Evolutionary conservation across 2,797 vertebrate species (phyloP).

Genomic region (Helostoma temminkii): DNA sequence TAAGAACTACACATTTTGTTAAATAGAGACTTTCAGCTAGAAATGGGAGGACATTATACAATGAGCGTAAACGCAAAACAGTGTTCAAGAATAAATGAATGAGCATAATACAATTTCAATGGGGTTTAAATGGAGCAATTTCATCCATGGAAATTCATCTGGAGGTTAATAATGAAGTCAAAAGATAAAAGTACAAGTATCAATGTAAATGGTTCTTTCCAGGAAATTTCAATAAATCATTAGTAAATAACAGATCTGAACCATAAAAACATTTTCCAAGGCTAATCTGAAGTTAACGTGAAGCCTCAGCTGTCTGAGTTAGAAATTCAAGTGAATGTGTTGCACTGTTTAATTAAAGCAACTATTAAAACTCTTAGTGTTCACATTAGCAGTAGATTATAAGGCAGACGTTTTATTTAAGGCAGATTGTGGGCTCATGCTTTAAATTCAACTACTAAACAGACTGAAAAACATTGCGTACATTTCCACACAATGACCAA

Average conservation of each 20-base stretch:
- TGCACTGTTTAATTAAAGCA: background rate
- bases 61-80: background rate
- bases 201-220: background rate
- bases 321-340: too few species aligned
- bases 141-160: too few species aligned
- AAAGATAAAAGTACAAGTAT: too few species aligned
- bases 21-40: background rate
- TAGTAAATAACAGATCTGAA: background rate
- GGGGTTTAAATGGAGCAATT: too few species aligned
- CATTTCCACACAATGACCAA: background rate
- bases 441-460: background rate
- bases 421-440: background rate
- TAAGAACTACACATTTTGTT: background rate
- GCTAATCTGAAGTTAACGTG: background rate
- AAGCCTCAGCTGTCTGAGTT: too few species aligned
- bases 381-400: background rate
- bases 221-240: background rate
- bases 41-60: background rate
- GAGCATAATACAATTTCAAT: too few species aligned
- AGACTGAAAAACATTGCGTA: background rate
- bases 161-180: too few species aligned
- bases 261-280: background rate
- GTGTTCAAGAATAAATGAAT: background rate
- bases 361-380: background rate
- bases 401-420: background rate